Percentiles rank a stretch among this genome's conserved stretches.
phyloP scores from a whole-genome alignment of 1,140 invertebrate genomes.

The Helicoverpa armigera region DNA sequence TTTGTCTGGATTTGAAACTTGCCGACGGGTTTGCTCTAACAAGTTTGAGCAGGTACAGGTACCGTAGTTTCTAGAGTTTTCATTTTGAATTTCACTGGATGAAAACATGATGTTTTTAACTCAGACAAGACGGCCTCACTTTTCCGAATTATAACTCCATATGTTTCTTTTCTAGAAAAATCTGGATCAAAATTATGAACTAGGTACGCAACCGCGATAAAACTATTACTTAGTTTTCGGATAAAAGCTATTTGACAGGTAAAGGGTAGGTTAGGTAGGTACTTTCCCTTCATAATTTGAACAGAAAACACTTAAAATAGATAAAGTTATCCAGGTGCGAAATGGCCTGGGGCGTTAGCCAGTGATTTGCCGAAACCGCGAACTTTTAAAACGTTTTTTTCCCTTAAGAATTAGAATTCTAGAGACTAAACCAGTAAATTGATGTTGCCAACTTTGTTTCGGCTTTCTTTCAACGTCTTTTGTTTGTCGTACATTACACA shows the following conservation, averaged over 20 bases:
- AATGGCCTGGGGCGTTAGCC: not conserved
- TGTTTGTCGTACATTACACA: constrained; percentile 13
- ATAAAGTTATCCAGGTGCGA: not conserved
- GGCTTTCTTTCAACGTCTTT: constrained; percentile 29
- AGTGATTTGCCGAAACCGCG: constrained; percentile 24
- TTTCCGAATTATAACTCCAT: no score
- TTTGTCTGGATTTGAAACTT: no score
- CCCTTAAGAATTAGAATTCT: constrained; percentile 41
- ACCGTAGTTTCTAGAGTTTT: no score
- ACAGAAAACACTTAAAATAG: constrained; percentile 17
- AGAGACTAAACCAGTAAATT: constrained; percentile 36
- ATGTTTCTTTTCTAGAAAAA: no score
- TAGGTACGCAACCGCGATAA: not conserved
- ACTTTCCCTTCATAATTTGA: not conserved
- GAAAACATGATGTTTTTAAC: no score
- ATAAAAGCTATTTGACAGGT: not conserved
- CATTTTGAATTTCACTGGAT: no score
- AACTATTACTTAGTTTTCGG: not conserved
- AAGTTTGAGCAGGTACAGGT: no score
- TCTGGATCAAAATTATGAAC: not conserved
- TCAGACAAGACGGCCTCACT: no score
- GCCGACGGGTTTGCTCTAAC: no score
- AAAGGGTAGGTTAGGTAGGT: not conserved
- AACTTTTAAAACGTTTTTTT: constrained; percentile 49
- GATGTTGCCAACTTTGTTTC: constrained; percentile 47